Conservation (phyloP, 2,113 vertebrate species). For the Sceloporus undulatus region DNA sequence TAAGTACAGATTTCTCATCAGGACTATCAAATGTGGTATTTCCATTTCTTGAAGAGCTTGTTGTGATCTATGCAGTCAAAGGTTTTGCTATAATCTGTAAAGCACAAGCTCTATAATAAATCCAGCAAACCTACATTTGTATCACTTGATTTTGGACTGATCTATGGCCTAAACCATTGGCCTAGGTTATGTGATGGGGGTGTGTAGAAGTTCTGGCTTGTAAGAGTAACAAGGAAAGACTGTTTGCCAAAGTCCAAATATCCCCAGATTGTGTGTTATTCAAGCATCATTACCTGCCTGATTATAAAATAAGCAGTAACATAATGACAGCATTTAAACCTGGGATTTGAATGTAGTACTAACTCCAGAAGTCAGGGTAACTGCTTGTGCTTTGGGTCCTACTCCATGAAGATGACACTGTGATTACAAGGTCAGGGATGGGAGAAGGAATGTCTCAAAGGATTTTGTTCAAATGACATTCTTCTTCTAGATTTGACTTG, state of each 20-base stretch:
- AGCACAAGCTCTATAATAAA: background rate
- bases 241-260: background rate
- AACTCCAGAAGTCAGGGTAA: background rate
- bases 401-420: background rate
- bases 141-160: background rate
- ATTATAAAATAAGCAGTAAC: slow-evolving; percentile 18
- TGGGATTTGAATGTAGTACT: background rate
- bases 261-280: background rate
- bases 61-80: no score
- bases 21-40: no score
- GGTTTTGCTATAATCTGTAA: no score
- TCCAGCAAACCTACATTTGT: background rate
- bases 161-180: background rate
- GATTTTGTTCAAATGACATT: background rate
- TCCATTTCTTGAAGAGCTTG: no score
- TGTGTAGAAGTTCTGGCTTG: background rate
- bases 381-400: background rate
- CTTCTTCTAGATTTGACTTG: background rate
- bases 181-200: background rate
- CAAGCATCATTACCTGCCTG: background rate
- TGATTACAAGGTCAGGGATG: background rate
- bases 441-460: background rate
- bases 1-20: no score
- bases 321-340: background rate
- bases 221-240: background rate